Conservation (phyloP, 2,888 invertebrate species). For the Cantharis lateralis region DNA sequence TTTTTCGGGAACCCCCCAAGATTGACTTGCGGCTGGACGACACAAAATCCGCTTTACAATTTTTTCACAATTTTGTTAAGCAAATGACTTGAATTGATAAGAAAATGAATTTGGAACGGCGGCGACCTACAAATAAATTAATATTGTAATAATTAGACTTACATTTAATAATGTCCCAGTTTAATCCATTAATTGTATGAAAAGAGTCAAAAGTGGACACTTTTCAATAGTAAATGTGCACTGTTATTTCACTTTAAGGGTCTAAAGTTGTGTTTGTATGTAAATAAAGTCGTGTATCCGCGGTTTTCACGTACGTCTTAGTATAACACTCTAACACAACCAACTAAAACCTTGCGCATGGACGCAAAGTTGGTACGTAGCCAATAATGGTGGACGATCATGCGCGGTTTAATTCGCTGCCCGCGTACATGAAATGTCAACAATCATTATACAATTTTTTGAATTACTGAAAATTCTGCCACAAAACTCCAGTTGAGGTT, state of each 20-base stretch:
- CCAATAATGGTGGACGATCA: slow-evolving; percentile 46
- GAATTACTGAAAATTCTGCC: not conserved
- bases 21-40: not conserved
- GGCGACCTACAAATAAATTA: slow-evolving; percentile 42
- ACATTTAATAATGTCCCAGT: slow-evolving; percentile 26
- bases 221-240: slow-evolving; percentile 20
- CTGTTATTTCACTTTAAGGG: slow-evolving; percentile 24
- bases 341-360: slow-evolving; percentile 53
- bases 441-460: slow-evolving; percentile 27
- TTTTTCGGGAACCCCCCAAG: not conserved
- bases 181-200: slow-evolving; percentile 28
- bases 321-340: slow-evolving; percentile 34
- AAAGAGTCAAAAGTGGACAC: slow-evolving; percentile 14
- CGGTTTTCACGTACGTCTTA: slow-evolving; percentile 29
- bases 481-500: not conserved
- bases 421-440: slow-evolving; percentile 35
- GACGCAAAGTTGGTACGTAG: slow-evolving; percentile 54
- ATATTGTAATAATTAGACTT: slow-evolving; percentile 32
- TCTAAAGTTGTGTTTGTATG: slow-evolving; percentile 18
- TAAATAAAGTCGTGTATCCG: slow-evolving; percentile 34
- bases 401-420: slow-evolving; percentile 37
- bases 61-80: slow-evolving; percentile 8
- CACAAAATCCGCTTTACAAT: not conserved
- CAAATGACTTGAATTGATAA: slow-evolving; percentile 48
- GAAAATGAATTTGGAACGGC: slow-evolving; percentile 38